Conservation (phyloP, 2,797 vertebrate genomes). For the Malacoraja senta region DNA sequence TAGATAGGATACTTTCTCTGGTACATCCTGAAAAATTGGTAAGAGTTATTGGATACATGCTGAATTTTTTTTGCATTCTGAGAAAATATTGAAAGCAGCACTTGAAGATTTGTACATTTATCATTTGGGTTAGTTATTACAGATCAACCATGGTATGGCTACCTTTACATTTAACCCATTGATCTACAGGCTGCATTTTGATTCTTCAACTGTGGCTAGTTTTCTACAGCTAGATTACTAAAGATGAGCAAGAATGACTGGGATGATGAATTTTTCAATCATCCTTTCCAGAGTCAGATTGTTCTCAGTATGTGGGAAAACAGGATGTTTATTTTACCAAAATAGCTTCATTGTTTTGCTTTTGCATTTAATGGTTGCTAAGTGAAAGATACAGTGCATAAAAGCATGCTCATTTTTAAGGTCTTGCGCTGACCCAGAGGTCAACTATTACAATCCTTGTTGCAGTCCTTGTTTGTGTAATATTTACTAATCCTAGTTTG, state of each 20-base stretch:
- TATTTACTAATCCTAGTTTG: constrained; percentile 34
- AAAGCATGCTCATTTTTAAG: constrained; percentile 33
- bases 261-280: neutral
- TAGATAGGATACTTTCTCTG: too few relatives aligned
- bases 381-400: constrained; percentile 23
- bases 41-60: too few relatives aligned
- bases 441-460: constrained; percentile 4
- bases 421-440: neutral
- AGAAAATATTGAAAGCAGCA: neutral
- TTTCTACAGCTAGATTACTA: neutral
- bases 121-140: neutral
- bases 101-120: neutral
- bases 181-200: neutral
- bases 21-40: too few relatives aligned
- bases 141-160: neutral
- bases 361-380: constrained; percentile 26
- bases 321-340: constrained; percentile 2
- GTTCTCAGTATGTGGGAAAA: constrained; percentile 12
- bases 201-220: neutral
- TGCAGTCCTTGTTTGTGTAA: constrained; percentile 19
- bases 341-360: neutral
- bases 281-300: neutral
- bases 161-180: neutral
- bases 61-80: too few relatives aligned
- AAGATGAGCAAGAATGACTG: neutral